Evolutionary conservation across 2,888 invertebrate genomes (phyloP).

Genomic region (Hirudinaria manillensis): DNA sequence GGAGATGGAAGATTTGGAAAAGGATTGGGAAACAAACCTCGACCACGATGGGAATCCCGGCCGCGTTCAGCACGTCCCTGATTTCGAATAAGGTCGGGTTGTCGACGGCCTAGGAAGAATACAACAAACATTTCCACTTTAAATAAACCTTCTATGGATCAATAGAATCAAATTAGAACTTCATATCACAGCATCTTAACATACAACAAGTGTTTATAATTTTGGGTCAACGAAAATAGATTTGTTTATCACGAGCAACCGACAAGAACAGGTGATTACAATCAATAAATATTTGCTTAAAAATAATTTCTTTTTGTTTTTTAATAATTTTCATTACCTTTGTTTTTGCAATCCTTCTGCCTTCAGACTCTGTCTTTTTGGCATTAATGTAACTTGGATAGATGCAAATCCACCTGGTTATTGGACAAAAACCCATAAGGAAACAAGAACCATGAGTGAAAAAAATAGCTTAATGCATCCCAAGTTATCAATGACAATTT

Average conservation of each 20-base stretch:
- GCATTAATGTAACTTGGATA: conserved; percentile 94
- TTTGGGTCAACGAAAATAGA: too few relatives aligned
- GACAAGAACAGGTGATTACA: too few relatives aligned
- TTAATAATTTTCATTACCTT: conserved; percentile 54
- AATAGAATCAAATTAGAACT: too few relatives aligned
- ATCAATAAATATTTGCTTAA: too few relatives aligned
- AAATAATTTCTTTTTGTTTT: too few relatives aligned
- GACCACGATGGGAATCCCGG: conserved; percentile 76
- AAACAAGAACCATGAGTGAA: background rate
- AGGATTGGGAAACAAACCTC: conserved; percentile 58
- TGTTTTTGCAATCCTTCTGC: conserved; percentile 74
- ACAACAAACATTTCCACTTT: too few relatives aligned
- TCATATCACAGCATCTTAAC: too few relatives aligned
- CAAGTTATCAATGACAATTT: too few relatives aligned
- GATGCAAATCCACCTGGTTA: conserved; percentile 76
- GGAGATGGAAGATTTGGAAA: too few relatives aligned
- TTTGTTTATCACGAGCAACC: too few relatives aligned
- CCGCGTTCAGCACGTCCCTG: conserved; percentile 77
- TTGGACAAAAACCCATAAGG: background rate
- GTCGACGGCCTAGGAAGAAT: conserved; percentile 62
- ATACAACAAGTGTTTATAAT: too few relatives aligned
- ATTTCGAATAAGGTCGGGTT: conserved; percentile 93
- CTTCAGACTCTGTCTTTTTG: conserved; percentile 82
- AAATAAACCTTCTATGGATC: too few relatives aligned
- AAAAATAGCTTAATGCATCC: background rate